These are phyloP conservation scores for Poecilia gillii DNA, from an alignment of 2,797 vertebrate species.

Conservation along the genomic window DNA sequence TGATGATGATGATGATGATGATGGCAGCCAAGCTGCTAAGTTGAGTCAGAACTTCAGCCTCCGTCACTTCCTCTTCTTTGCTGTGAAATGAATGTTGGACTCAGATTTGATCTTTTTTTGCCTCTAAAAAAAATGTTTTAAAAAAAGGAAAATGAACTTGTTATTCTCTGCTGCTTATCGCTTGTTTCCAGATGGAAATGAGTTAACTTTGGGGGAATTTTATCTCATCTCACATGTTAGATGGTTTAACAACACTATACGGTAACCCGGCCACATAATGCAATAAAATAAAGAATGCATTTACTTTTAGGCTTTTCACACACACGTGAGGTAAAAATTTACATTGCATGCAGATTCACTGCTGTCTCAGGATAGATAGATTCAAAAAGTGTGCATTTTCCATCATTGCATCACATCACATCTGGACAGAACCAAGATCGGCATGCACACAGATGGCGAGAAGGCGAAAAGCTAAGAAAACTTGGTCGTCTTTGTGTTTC, in stretches of 20 bases:
- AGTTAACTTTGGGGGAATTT: too few species aligned
- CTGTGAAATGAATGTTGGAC: neutral
- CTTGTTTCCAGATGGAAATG: neutral
- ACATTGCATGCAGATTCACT: neutral
- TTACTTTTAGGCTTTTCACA: neutral
- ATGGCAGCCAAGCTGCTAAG: constrained; percentile 5
- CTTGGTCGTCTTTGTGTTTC: constrained; percentile 7
- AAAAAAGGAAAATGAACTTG: neutral
- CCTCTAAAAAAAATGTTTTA: neutral
- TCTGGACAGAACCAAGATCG: constrained; percentile 15
- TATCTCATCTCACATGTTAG: too few species aligned
- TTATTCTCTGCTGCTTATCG: neutral
- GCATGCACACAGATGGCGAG: constrained; percentile 7
- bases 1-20: neutral
- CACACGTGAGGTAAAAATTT: neutral
- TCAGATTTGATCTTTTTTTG: neutral
- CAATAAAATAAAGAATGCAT: neutral
- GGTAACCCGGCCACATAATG: neutral
- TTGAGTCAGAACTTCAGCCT: constrained; percentile 6
- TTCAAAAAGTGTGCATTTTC: neutral
- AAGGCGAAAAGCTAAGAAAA: neutral
- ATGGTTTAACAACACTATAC: neutral
- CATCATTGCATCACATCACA: constrained; percentile 25
- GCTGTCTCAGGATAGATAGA: neutral
- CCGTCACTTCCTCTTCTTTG: neutral